Percentiles rank a stretch among this genome's conserved stretches.
Conservation (phyloP, 1,140 invertebrate species). For the Dryas iulia region DNA sequence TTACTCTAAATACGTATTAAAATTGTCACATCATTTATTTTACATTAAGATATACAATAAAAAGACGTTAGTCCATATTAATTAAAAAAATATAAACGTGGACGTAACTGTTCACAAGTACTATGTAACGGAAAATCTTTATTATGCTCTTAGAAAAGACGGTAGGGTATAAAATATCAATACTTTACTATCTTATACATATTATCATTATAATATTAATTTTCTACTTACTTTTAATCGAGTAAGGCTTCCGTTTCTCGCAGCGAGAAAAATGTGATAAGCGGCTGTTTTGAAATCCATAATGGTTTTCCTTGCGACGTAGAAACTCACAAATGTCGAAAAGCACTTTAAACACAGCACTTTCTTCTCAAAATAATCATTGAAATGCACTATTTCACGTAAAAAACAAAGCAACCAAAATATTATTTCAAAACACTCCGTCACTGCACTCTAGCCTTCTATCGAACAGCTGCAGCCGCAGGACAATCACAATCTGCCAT, state of each 20-base stretch:
- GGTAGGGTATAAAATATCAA: neutral
- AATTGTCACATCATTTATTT: too few species aligned
- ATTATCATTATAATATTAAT: neutral
- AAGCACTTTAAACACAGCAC: slow-evolving; percentile 68
- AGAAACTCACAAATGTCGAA: slow-evolving; percentile 54
- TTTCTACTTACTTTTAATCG: slow-evolving; percentile 71
- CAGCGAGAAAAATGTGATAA: slow-evolving; percentile 64
- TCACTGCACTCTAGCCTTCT: slow-evolving; percentile 48
- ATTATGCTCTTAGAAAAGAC: neutral
- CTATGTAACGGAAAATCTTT: neutral
- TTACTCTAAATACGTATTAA: too few species aligned
- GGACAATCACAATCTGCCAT: slow-evolving; percentile 53
- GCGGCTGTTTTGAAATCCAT: slow-evolving; percentile 79
- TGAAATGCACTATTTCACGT: slow-evolving; percentile 63
- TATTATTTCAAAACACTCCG: slow-evolving; percentile 76
- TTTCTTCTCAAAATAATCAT: slow-evolving; percentile 73
- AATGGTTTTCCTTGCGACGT: slow-evolving; percentile 64
- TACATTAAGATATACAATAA: too few species aligned
- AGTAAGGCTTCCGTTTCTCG: slow-evolving; percentile 72
- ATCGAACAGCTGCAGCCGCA: slow-evolving; percentile 58
- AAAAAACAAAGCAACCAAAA: slow-evolving; percentile 62
- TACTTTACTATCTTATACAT: neutral
- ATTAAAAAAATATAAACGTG: neutral
- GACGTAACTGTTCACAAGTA: neutral
- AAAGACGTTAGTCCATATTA: neutral